These are phyloP conservation scores for Gymnocypris eckloni DNA, from an alignment of 2,797 vertebrate genomes.

Conservation along the genomic window DNA sequence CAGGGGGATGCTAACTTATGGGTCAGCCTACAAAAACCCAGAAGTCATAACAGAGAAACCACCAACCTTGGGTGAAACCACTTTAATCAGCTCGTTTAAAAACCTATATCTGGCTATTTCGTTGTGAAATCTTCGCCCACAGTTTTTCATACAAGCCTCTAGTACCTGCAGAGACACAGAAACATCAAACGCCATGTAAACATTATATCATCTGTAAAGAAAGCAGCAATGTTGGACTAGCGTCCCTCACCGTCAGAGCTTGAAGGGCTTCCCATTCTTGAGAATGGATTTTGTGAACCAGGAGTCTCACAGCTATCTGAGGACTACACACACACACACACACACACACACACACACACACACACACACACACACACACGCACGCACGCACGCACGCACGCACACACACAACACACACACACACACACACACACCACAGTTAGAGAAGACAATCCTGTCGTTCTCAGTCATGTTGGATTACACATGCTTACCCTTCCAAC, in stretches of 20 bases:
- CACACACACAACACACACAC: constrained; percentile 65
- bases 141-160: constrained; percentile 98
- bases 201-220: not conserved
- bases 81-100: constrained; percentile 96
- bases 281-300: constrained; percentile 95
- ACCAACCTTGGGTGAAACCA: constrained; percentile 94
- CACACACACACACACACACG: too few species aligned
- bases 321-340: constrained; percentile 79
- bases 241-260: constrained; percentile 88
- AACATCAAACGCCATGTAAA: not conserved
- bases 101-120: constrained; percentile 97
- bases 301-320: constrained; percentile 91
- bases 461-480: not conserved
- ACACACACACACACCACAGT: constrained; percentile 20
- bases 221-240: not conserved
- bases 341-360: too few species aligned
- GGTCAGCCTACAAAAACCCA: too few species aligned
- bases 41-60: not conserved
- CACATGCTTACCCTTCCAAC: constrained; percentile 87
- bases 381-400: not conserved
- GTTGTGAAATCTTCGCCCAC: constrained; percentile 92
- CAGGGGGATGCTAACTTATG: too few species aligned
- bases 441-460: not conserved
- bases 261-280: constrained; percentile 98
- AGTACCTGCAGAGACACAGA: constrained; percentile 80